Evolutionary conservation across 2,113 vertebrate species (phyloP).

Genomic region (Eudyptes chrysolophus): DNA sequence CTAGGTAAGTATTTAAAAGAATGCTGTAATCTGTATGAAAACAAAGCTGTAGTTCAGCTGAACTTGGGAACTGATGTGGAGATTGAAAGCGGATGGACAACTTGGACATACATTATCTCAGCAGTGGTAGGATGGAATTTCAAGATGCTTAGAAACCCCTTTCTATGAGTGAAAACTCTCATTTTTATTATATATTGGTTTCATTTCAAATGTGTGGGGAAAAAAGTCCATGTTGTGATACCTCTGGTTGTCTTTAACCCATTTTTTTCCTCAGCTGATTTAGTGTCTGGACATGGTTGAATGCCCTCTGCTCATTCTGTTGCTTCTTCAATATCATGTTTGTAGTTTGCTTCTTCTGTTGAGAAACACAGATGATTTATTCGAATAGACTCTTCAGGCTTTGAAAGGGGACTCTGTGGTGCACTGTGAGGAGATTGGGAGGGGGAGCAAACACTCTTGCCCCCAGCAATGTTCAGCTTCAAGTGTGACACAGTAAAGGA

Average conservation of each 20-base stretch:
- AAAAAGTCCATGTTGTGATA: background rate
- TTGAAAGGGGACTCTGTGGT: constrained; percentile 35
- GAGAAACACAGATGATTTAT: constrained; percentile 35
- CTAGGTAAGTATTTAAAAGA: background rate
- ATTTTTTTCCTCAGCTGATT: background rate
- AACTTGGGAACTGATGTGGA: background rate
- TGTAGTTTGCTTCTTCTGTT: background rate
- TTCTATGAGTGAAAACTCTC: background rate
- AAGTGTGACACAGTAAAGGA: background rate
- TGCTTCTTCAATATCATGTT: constrained; percentile 34
- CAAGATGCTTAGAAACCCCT: background rate
- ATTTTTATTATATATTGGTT: background rate
- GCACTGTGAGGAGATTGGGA: background rate
- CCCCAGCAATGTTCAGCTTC: background rate
- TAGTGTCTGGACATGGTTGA: background rate
- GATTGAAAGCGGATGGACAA: background rate
- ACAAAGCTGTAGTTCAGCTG: background rate
- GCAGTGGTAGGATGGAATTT: background rate
- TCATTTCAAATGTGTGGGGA: background rate
- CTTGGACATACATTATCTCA: background rate
- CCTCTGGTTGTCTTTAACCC: background rate
- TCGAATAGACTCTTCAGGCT: constrained; percentile 12
- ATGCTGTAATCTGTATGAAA: background rate
- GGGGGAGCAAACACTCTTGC: background rate
- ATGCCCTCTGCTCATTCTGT: constrained; percentile 20